Percentiles rank a stretch among this genome's conserved stretches.
phyloP scores from a whole-genome alignment of 2,797 vertebrate species.

The Apodemus agrarius region DNA sequence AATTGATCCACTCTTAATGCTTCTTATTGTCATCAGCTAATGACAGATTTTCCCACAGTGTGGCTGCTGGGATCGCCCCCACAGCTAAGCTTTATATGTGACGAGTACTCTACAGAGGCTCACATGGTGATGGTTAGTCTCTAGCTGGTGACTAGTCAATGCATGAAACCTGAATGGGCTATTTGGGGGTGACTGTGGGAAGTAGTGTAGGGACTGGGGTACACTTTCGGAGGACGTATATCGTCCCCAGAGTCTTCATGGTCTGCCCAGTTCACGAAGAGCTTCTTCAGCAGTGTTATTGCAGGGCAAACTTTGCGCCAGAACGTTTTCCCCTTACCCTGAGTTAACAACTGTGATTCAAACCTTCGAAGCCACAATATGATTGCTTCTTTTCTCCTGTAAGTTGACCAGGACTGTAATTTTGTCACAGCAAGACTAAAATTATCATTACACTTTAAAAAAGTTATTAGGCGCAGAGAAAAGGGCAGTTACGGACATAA shows the following conservation, averaged over 20 bases:
- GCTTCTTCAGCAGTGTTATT: neutral
- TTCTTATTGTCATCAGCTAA: neutral
- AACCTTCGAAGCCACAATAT: neutral
- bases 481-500: neutral
- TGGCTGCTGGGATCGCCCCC: neutral
- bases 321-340: neutral
- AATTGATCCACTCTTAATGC: too few species aligned
- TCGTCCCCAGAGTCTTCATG: neutral
- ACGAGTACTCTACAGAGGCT: neutral
- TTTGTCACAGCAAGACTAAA: neutral
- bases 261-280: neutral
- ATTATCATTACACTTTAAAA: neutral
- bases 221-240: neutral
- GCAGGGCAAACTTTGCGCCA: fast-evolving
- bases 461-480: neutral
- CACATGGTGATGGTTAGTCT: neutral
- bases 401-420: neutral
- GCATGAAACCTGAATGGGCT: neutral
- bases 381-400: neutral
- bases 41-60: neutral
- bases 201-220: too few species aligned
- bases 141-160: neutral
- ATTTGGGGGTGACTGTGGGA: neutral
- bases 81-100: neutral
- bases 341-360: neutral